Evolutionary conservation across 2,797 vertebrate species (phyloP).

Genomic region (Phataginus tricuspis): DNA sequence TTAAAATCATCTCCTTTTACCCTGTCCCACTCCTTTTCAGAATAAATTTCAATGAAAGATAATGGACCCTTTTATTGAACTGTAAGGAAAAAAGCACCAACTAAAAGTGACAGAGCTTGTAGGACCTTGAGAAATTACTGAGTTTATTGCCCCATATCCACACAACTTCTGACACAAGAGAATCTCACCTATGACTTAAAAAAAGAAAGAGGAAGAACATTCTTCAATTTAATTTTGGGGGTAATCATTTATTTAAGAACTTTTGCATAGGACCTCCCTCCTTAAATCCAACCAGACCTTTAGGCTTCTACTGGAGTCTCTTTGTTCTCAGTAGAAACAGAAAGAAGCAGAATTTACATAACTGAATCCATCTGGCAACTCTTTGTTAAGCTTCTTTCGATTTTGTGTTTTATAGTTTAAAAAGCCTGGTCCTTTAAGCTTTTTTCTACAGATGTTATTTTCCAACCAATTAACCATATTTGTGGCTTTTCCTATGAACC

Average conservation of each 20-base stretch:
- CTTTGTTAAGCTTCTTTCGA: background rate
- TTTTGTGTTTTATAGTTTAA: background rate
- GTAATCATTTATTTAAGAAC: slow-evolving; percentile 29
- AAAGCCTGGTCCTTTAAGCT: background rate
- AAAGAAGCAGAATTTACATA: background rate
- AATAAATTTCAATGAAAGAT: slow-evolving; percentile 57
- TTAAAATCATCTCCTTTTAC: background rate
- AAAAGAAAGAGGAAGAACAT: background rate
- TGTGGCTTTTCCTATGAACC: slow-evolving; percentile 29
- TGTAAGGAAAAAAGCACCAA: slow-evolving; percentile 3
- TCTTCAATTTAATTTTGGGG: background rate
- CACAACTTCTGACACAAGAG: slow-evolving; percentile 13
- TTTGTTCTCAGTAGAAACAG: background rate
- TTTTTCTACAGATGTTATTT: slow-evolving; percentile 38
- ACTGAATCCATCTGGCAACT: background rate
- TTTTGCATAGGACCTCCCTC: background rate
- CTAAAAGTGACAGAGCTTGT: background rate
- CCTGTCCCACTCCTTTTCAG: slow-evolving; percentile 6
- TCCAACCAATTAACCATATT: background rate
- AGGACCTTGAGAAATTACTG: background rate
- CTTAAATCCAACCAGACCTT: background rate
- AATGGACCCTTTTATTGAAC: background rate
- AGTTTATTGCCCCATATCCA: background rate
- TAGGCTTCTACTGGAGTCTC: background rate
- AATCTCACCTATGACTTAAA: background rate